Evolutionary conservation across 1,140 invertebrate species (phyloP), one percentile per base, ranked within the genome.

Genomic region (Danaus melanippus): DNA sequence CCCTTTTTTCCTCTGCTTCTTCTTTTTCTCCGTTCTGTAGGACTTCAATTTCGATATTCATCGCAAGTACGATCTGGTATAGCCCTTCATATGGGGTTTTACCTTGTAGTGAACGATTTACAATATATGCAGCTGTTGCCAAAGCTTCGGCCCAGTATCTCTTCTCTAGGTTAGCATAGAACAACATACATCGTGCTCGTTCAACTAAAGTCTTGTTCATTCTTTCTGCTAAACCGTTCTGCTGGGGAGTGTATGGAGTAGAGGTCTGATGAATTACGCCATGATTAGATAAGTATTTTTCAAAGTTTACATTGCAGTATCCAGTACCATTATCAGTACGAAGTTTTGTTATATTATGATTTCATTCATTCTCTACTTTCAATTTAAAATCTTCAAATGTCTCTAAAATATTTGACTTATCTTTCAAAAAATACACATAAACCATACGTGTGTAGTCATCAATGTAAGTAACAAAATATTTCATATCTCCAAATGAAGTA

Each of bases 401-500:
- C 17, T 21, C 17, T 21, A 21, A 21, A 21, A 21, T 21, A 21
- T 21, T 21, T 2, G 5, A 21, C 17, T 21, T 21, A 21, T 21
- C 17, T 21, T 21, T 21, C 17, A 21, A 5, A 5, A 21, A 21
- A 21, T 21, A 21, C 2, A 21, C 17, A 21, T 2, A 21, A 5
- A 21, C 5, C 17, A 21, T 21, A 2, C 17, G 17, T 21, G 17
- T 21, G 17, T 21, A 21, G 17, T 21, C 17, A 21, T 21, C 17
- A 21, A 21, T 21, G 5, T 21, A 21, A 21, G 47, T 62, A 17
- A 60, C 49, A 56, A 63, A 66, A 54, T 69, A 69, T 32, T 46
- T 65, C 49, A 53, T 53, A 63, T 62, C 66, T 58, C 62, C 62
- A 10, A 62, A 12, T 17, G 67, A 66, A 12, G 9, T 15, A 48